Conservation (phyloP, 37 sponge, comb jelly and placozoan genomes). For the Spongilla lacustris region DNA sequence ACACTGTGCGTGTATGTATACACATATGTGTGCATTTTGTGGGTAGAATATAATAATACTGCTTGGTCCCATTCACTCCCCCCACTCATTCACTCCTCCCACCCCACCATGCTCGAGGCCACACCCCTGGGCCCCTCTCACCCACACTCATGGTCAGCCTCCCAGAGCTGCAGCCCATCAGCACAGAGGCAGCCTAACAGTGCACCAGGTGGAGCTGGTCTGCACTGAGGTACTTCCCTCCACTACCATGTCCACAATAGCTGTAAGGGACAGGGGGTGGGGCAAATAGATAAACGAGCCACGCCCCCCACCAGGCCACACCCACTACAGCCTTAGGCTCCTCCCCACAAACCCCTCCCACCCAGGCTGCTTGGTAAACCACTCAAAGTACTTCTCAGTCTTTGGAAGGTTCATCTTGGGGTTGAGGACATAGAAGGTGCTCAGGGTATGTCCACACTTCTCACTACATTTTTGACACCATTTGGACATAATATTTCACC, state of each 20-base stretch:
- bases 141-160: conserved; percentile 42
- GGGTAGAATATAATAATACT: too few species aligned
- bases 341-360: conserved; percentile 73
- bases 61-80: too few species aligned
- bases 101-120: too few species aligned
- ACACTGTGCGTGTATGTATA: too few species aligned
- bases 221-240: conserved; percentile 47
- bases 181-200: conserved; percentile 67
- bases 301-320: background rate
- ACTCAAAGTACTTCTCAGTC: conserved; percentile 69
- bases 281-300: background rate
- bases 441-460: too few species aligned
- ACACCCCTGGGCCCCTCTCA: background rate
- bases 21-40: too few species aligned
- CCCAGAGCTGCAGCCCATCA: conserved; percentile 92
- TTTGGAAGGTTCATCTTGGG: conserved; percentile 65
- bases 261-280: conserved; percentile 35
- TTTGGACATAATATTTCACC: too few species aligned
- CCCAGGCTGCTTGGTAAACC: conserved; percentile 56
- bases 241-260: conserved; percentile 86
- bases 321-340: conserved; percentile 21
- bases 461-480: too few species aligned
- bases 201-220: conserved; percentile 55
- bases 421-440: conserved; percentile 74
- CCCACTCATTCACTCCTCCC: too few species aligned